These are phyloP conservation scores for Pelodiscus sinensis DNA, from an alignment of 2,113 vertebrate species.

Conservation along the genomic window DNA sequence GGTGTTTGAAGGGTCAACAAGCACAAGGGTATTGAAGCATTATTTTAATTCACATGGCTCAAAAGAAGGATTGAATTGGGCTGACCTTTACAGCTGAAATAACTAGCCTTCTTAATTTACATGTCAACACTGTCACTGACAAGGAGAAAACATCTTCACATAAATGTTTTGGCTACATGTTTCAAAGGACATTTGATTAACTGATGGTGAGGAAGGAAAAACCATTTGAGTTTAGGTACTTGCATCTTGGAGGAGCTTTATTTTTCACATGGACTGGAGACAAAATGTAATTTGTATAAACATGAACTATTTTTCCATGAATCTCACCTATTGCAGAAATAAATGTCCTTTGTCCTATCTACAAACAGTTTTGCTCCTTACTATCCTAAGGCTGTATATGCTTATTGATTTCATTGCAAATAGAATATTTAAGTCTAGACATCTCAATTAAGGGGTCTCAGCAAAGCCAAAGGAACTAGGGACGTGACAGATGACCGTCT, in stretches of 20 bases:
- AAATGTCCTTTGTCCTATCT: accelerated
- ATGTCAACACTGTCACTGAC: neutral
- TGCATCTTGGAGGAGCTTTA: accelerated
- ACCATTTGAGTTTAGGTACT: neutral
- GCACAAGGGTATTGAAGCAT: neutral
- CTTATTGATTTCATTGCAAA: neutral
- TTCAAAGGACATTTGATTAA: neutral
- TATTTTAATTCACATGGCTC: neutral
- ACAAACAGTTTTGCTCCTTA: accelerated
- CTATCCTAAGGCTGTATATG: neutral
- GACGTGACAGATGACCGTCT: neutral
- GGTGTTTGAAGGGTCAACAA: neutral
- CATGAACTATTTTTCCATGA: neutral
- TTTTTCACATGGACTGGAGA: accelerated
- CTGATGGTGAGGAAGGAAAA: neutral
- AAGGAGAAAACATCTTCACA: accelerated
- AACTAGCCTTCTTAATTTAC: neutral
- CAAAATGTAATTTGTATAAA: neutral
- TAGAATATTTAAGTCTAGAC: neutral
- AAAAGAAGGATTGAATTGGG: neutral
- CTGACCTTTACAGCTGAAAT: neutral
- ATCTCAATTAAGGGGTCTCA: neutral
- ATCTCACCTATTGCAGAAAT: neutral
- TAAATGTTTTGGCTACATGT: neutral
- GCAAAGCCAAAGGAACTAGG: neutral